Evolutionary conservation across 2,797 vertebrate genomes (phyloP), one percentile per base, ranked within the genome.

Genomic region (Tenualosa ilisha): DNA sequence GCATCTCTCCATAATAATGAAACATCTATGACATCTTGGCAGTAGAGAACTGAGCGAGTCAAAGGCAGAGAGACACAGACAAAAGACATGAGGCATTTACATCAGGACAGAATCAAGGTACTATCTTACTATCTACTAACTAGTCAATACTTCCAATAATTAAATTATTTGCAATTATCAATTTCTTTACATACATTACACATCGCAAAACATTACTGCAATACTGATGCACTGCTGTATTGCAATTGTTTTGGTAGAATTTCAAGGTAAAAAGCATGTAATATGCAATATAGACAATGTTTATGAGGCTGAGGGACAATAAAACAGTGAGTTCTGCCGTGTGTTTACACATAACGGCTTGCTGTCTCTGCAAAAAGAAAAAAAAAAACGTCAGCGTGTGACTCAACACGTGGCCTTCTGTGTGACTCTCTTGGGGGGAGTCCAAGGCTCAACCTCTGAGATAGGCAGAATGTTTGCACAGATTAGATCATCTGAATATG

Each of bases 401-500:
- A 79, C 72, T 79, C 40, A 46, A 79, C 72, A 79, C 37, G 40
- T 79, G 72, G 17, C 72, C 72, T 8, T 79, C 72, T 22, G 72
- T 46, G 72, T 22, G 17, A 43, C 7, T 22, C 6, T 20, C 4
- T 37, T 0, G 3, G 37, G 4, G 50, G 8, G 72, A 46, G 72
- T 79, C 40, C 72, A 9, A 79, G 72, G 72, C 72, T 43, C 72
- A 79, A 79, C 43, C 72, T 43, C 20, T 20, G 6, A 22, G 72
- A 46, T 6, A 46, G 72, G 1, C 72, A 20, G 40, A 46, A 43
- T 79, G 72, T 43, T 46, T 46, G 46, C 8, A 46, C 72, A 79
- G 72, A 79, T 79, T 79, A 79, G 40, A 79, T 79, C 37, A 79
- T 79, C 72, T 79, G 40, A 79, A 37, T 79, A 79, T 46, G 43